Percentiles rank a stretch among this genome's conserved stretches.
Evolutionary conservation across 2,888 invertebrate species (phyloP).

Genomic region (Anorthoa munda): DNA sequence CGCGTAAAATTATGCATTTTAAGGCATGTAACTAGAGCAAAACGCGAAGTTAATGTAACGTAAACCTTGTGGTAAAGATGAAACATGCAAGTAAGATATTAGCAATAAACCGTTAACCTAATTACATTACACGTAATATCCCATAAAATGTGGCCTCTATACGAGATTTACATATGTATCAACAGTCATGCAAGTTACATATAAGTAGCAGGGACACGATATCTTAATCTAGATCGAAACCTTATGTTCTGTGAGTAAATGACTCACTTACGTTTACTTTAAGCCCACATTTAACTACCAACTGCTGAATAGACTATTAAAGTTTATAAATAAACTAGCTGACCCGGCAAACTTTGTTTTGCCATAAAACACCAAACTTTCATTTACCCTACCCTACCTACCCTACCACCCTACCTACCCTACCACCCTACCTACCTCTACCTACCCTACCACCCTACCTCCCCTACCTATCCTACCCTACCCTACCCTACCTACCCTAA

Average conservation of each 20-base stretch:
- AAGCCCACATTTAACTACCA: neutral
- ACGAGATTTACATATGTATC: constrained; percentile 52
- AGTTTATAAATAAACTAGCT: neutral
- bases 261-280: neutral
- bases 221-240: constrained; percentile 43
- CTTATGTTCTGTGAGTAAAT: constrained; percentile 17
- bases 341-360: too few species aligned
- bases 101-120: constrained; percentile 64
- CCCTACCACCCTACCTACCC: too few species aligned
- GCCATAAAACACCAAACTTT: too few species aligned
- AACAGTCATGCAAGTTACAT: constrained; percentile 7
- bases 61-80: constrained; percentile 46
- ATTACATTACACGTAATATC: constrained; percentile 49
- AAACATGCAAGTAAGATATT: constrained; percentile 33
- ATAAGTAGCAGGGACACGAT: constrained; percentile 12
- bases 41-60: constrained; percentile 8
- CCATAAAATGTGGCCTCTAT: constrained; percentile 50
- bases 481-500: too few species aligned
- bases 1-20: constrained; percentile 8
- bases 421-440: too few species aligned
- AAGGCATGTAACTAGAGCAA: constrained; percentile 34
- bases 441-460: too few species aligned
- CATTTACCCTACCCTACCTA: too few species aligned
- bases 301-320: neutral
- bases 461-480: too few species aligned